Conservation (phyloP, 2,888 invertebrate species). For the Drosophila sordidula region DNA sequence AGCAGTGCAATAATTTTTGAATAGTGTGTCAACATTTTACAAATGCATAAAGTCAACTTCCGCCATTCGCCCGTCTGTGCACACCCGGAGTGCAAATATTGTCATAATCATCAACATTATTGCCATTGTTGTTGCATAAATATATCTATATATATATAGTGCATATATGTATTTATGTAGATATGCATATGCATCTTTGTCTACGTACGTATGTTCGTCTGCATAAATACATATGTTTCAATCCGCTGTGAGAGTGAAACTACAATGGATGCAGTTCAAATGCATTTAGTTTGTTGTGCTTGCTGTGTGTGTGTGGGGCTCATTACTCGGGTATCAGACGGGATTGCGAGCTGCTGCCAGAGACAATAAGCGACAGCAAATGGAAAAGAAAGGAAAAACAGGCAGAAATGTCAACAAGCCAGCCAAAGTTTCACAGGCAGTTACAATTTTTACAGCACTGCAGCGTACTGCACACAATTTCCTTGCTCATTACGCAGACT, state of each 20-base stretch:
- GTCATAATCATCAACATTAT: slow-evolving; percentile 78
- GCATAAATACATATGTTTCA: slow-evolving; percentile 56
- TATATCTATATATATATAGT: slow-evolving; percentile 10
- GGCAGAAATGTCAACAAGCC: slow-evolving; percentile 67
- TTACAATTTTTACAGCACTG: slow-evolving; percentile 51
- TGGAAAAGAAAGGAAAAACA: slow-evolving; percentile 34
- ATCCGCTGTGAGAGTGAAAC: slow-evolving; percentile 39
- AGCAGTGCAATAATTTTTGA: slow-evolving; percentile 78
- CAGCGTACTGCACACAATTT: slow-evolving; percentile 52
- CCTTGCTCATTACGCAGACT: slow-evolving; percentile 64
- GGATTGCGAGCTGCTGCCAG: slow-evolving; percentile 49
- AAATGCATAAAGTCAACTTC: slow-evolving; percentile 80
- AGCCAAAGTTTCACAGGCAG: slow-evolving; percentile 60
- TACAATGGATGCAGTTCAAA: slow-evolving; percentile 53
- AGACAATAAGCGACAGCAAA: slow-evolving; percentile 49
- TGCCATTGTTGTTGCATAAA: slow-evolving; percentile 63
- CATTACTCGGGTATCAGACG: slow-evolving; percentile 67
- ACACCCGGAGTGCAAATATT: slow-evolving; percentile 68
- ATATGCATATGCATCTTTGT: slow-evolving; percentile 13
- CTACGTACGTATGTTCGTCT: slow-evolving; percentile 24
- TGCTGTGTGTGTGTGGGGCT: slow-evolving; percentile 36
- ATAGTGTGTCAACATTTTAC: slow-evolving; percentile 78
- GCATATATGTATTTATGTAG: slow-evolving; percentile 17
- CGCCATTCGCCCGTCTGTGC: slow-evolving; percentile 54
- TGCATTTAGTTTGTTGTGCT: slow-evolving; percentile 55